phyloP scores from a whole-genome alignment of 2,113 vertebrate species.

The Cebidichthys violaceus region DNA sequence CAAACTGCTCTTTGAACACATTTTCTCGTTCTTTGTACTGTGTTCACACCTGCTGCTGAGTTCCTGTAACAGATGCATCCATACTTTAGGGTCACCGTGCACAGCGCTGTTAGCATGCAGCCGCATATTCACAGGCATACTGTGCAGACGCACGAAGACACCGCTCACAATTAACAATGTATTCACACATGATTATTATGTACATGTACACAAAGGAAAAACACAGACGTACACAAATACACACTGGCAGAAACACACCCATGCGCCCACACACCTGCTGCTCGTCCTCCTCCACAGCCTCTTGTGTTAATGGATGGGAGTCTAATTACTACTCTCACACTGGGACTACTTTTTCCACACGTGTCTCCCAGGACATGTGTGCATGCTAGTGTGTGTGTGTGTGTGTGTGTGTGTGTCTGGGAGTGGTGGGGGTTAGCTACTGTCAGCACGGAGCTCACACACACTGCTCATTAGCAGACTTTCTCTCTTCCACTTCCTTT shows the following conservation, averaged over 20 bases:
- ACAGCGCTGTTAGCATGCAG: constrained; percentile 25
- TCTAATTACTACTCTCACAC: constrained; percentile 86
- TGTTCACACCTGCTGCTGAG: constrained; percentile 72
- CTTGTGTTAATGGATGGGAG: constrained; percentile 87
- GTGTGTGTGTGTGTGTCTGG: constrained; percentile 49
- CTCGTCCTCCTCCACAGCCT: constrained; percentile 82
- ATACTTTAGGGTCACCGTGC: constrained; percentile 56
- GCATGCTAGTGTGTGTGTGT: constrained; percentile 48
- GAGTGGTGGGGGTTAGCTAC: constrained; percentile 60
- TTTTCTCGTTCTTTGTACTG: constrained; percentile 50
- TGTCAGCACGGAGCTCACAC: constrained; percentile 67
- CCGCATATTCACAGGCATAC: constrained; percentile 26
- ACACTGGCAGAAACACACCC: constrained; percentile 60
- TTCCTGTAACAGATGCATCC: constrained; percentile 70
- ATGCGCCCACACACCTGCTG: constrained; percentile 73
- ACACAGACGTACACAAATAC: constrained; percentile 57
- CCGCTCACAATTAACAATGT: constrained; percentile 48
- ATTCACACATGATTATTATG: constrained; percentile 60
- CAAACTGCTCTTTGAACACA: constrained; percentile 27
- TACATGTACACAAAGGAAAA: constrained; percentile 54
- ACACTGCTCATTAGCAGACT: constrained; percentile 80
- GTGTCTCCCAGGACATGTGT: constrained; percentile 65
- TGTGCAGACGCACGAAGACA: constrained; percentile 40
- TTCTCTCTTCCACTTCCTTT: constrained; percentile 59
- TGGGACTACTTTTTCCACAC: constrained; percentile 73